Percentiles rank a stretch among this genome's conserved stretches.
phyloP scores from a whole-genome alignment of 2,113 vertebrate genomes.

The Vicugna pacos region DNA sequence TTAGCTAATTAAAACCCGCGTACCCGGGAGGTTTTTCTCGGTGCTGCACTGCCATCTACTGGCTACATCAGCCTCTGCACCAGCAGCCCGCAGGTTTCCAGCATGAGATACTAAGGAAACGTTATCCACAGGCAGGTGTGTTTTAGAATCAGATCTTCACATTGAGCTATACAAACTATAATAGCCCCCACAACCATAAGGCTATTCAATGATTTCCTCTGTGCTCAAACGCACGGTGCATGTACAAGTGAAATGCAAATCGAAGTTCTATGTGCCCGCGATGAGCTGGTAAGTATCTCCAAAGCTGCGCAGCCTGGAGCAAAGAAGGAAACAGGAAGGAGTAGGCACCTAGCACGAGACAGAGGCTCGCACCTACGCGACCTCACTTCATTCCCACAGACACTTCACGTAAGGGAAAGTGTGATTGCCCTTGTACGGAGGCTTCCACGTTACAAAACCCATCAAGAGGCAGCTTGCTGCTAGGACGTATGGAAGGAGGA shows the following conservation, averaged over 20 bases:
- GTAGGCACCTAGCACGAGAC: accelerated
- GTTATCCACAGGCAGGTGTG: not conserved
- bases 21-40: not conserved
- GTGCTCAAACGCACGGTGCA: not conserved
- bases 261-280: not conserved
- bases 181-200: not conserved
- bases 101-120: not conserved
- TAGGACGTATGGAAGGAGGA: not conserved
- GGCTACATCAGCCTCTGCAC: slow-evolving; percentile 59
- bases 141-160: not conserved
- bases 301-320: not conserved
- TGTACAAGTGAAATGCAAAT: not conserved
- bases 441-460: not conserved
- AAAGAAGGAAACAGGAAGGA: no score
- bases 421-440: not conserved
- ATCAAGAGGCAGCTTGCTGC: accelerated
- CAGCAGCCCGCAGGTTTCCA: accelerated
- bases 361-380: accelerated
- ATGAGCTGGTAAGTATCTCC: no score
- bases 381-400: not conserved
- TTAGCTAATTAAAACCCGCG: slow-evolving; percentile 74
- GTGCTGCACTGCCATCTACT: slow-evolving; percentile 90
- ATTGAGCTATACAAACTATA: not conserved
- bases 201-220: not conserved
- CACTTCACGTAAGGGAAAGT: not conserved